Percentiles rank a stretch among this genome's conserved stretches.
Conservation (phyloP, 2,797 vertebrate genomes). For the Thamnophis elegans region DNA sequence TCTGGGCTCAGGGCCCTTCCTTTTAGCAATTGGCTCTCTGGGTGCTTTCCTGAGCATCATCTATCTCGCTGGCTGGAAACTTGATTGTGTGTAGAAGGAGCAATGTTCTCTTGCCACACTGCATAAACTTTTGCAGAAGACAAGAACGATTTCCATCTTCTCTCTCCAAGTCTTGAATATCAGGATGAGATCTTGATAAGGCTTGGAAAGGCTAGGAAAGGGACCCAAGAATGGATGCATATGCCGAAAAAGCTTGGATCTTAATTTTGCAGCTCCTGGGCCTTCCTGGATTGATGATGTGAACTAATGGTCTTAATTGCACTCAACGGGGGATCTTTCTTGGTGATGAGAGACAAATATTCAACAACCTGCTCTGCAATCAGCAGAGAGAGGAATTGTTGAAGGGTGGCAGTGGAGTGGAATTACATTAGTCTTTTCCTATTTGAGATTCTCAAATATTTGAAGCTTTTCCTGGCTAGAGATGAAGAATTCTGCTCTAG, state of each 20-base stretch:
- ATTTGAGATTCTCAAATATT: neutral
- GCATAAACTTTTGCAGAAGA: neutral
- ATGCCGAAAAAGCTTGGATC: neutral
- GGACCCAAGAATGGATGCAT: neutral
- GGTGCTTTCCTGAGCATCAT: neutral
- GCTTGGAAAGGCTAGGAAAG: neutral
- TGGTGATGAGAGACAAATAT: conserved; percentile 69
- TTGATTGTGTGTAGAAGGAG: neutral
- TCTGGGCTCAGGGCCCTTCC: neutral
- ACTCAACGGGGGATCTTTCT: conserved; percentile 73
- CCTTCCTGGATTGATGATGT: neutral
- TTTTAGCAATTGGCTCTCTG: neutral
- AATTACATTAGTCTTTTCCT: conserved; percentile 5
- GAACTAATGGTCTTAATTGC: conserved; percentile 69
- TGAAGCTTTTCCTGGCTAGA: neutral
- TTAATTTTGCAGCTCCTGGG: neutral
- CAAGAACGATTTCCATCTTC: neutral
- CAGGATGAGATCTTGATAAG: neutral
- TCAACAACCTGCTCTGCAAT: conserved; percentile 60
- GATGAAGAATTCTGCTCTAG: neutral
- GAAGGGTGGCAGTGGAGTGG: neutral
- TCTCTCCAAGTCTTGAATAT: neutral
- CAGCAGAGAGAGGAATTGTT: conserved; percentile 14
- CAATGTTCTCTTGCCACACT: neutral
- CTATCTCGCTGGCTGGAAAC: neutral